Evolutionary conservation across 2,888 invertebrate species (phyloP).

Genomic region (Timandra comae): DNA sequence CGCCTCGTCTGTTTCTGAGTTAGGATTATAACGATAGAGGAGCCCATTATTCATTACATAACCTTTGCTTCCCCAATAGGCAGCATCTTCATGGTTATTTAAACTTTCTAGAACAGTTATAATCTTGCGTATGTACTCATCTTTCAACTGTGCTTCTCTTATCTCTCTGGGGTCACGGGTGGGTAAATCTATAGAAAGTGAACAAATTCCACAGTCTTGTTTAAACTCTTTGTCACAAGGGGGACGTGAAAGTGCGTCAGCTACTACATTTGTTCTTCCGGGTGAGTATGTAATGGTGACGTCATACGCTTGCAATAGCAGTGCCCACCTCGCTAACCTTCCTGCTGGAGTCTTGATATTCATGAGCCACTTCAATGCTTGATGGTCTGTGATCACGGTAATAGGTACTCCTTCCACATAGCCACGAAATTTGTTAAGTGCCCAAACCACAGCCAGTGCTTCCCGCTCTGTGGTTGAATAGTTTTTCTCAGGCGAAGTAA

Average conservation of each 20-base stretch:
- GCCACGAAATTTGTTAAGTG: constrained; percentile 20
- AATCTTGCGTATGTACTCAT: constrained; percentile 11
- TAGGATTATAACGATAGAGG: constrained; percentile 18
- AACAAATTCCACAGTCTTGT: constrained; percentile 8
- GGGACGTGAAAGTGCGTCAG: constrained; percentile 35
- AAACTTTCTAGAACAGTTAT: constrained; percentile 11
- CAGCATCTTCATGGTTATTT: constrained; percentile 8
- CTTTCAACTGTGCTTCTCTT: constrained; percentile 17
- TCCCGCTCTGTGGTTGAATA: too few relatives aligned
- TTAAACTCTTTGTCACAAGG: constrained; percentile 7
- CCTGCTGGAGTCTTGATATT: constrained; percentile 37
- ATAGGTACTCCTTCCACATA: constrained; percentile 32
- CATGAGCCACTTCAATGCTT: constrained; percentile 47
- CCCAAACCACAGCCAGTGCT: too few relatives aligned
- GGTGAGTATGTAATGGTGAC: constrained; percentile 25
- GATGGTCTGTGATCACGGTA: constrained; percentile 46
- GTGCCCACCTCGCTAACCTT: constrained; percentile 49
- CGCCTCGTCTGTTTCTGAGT: constrained; percentile 15
- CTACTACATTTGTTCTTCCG: too few relatives aligned
- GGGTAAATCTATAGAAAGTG: constrained; percentile 13
- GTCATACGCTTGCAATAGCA: constrained; percentile 40
- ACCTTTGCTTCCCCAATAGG: constrained; percentile 23
- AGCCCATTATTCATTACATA: constrained; percentile 24
- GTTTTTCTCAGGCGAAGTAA: too few relatives aligned
- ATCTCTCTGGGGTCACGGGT: constrained; percentile 6